These are phyloP conservation scores for Chaitophorus viminalis DNA, from an alignment of 2,888 invertebrate species.

Conservation along the genomic window DNA sequence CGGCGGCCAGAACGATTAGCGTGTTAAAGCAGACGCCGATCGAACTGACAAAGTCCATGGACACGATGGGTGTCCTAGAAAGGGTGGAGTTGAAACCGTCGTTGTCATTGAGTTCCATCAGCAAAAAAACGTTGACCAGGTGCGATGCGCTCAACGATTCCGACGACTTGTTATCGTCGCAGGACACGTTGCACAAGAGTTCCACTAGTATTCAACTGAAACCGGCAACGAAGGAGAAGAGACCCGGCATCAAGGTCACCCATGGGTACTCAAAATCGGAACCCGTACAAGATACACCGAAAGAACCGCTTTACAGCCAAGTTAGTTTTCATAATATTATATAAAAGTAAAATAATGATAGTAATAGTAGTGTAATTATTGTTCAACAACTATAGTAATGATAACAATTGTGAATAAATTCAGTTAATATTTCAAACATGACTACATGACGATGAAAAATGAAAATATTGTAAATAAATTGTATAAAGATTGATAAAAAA, in stretches of 20 bases:
- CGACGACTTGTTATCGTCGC: conserved; percentile 30
- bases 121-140: conserved; percentile 62
- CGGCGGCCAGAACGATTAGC: conserved; percentile 77
- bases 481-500: no score
- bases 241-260: conserved; percentile 52
- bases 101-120: conserved; percentile 63
- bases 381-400: no score
- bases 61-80: conserved; percentile 59
- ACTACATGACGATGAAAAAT: no score
- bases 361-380: no score
- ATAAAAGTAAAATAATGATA: no score
- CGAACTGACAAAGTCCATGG: conserved; percentile 73
- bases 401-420: no score
- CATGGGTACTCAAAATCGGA: conserved; percentile 65
- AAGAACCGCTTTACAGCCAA: conserved; percentile 65
- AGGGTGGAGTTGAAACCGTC: conserved; percentile 62
- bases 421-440: no score
- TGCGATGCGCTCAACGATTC: conserved; percentile 36
- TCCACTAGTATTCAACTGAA: conserved; percentile 62
- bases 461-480: no score
- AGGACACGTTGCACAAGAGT: conserved; percentile 63
- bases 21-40: conserved; percentile 81
- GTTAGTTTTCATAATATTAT: conserved; percentile 17
- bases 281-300: conserved; percentile 59
- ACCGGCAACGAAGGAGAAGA: conserved; percentile 63